Evolutionary conservation across 2,113 vertebrate species (phyloP), one percentile per base, ranked within the genome.

Genomic region (Notothenia coriiceps): DNA sequence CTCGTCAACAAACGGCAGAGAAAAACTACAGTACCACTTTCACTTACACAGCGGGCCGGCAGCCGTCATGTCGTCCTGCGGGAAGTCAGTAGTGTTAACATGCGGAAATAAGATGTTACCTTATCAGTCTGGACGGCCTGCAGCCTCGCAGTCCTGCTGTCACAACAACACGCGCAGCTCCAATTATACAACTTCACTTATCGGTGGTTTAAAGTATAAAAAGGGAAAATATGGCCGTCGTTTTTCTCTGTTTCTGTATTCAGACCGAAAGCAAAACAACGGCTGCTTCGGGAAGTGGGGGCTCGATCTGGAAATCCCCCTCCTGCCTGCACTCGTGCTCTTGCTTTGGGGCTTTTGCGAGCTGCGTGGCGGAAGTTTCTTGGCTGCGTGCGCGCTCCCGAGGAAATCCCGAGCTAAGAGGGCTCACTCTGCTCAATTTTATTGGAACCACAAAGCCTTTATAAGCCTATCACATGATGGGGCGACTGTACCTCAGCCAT

Each of bases 201-300:
- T 70, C 70, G 35, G 62, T 52, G 54, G 46, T 54, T 71, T 71
- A 3, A 56, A 55, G 84, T 82, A 82, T 86, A 95, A 85, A 91
- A 96, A 93, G 91, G 94, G 95, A 57, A 96, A 96, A 89, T 93
- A 61, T 15, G 33, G 33, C 35, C 54, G 67, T 83, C 91, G 79
- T 93, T 86, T 94, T 89, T 78, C 93, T 88, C 91, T 94, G 89
- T 95, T 96, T 95, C 78, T 90, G 89, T 84, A 89, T 88, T 93
- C 95, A 97, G 97, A 98, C 91, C 97, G 97, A 99, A 99, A 99
- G 97, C 97, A 98, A 99, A 99, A 99, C 97, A 97, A 96, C 80
- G 51, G 69, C 54, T 17, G 77, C 9, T 47, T 54, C 74, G 73
- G 85, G 94, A 95, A 95, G 96, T 94, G 96, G 94, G 93, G 91